These are phyloP conservation scores for Xerus inauris DNA, from an alignment of 2,113 vertebrate genomes.

Conservation along the genomic window DNA sequence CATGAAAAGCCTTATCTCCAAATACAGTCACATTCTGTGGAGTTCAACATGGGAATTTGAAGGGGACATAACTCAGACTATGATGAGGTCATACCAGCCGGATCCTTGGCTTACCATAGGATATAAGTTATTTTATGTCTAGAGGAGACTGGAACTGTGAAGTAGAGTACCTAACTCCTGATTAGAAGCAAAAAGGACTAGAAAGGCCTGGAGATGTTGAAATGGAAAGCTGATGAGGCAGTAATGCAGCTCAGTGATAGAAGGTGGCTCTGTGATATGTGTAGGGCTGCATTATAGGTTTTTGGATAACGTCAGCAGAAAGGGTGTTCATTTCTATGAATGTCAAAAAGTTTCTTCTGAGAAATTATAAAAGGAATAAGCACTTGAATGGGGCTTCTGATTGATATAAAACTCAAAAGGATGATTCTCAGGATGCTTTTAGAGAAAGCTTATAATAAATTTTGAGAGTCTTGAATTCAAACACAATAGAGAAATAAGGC, in stretches of 20 bases:
- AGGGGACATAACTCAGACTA: neutral
- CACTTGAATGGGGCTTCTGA: neutral
- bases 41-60: neutral
- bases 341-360: neutral
- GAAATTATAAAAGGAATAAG: neutral
- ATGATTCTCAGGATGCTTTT: neutral
- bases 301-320: neutral
- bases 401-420: neutral
- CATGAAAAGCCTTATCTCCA: neutral
- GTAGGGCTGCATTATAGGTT: neutral
- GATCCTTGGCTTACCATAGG: neutral
- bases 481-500: neutral
- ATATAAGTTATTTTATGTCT: slow-evolving; percentile 1
- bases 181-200: neutral
- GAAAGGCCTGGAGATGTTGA: neutral
- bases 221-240: neutral
- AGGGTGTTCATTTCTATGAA: neutral
- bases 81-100: neutral
- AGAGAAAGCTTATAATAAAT: neutral
- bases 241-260: neutral
- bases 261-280: neutral
- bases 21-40: neutral
- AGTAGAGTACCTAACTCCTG: neutral
- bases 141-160: neutral
- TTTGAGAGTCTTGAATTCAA: slow-evolving; percentile 25